phyloP scores from a whole-genome alignment of 92 coral and sea anemone species.

The Paragorgia papillata region DNA sequence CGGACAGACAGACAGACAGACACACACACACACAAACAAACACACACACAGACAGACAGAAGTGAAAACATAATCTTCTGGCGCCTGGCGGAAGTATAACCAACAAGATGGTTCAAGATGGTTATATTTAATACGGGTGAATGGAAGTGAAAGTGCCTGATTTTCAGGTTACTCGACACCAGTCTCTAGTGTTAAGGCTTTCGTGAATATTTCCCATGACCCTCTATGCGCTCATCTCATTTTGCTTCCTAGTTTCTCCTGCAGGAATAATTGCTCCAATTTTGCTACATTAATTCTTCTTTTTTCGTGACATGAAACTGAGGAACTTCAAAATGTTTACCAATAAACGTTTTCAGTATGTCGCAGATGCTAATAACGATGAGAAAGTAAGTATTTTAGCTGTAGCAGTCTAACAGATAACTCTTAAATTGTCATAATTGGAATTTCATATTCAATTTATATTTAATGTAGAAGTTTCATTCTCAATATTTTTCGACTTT shows the following conservation, averaged over 20 bases:
- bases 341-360: conserved; percentile 28
- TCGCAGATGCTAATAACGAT: not conserved
- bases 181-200: not conserved
- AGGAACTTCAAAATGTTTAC: conserved; percentile 20
- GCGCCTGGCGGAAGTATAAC: too few relatives aligned
- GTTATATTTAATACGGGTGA: too few relatives aligned
- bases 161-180: not conserved
- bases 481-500: not conserved
- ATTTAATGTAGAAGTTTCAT: too few relatives aligned
- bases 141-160: not conserved
- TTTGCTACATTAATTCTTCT: too few relatives aligned
- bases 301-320: conserved; percentile 16
- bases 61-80: too few relatives aligned
- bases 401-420: not conserved
- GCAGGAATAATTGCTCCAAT: too few relatives aligned
- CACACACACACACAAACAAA: too few relatives aligned
- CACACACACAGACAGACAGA: too few relatives aligned
- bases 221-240: not conserved
- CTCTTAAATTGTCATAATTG: not conserved
- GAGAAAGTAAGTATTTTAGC: conserved; percentile 23
- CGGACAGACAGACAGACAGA: too few relatives aligned
- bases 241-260: not conserved
- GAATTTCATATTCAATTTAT: too few relatives aligned
- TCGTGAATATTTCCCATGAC: not conserved
- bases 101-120: too few relatives aligned